Evolutionary conservation across 1,140 invertebrate genomes (phyloP).

Genomic region (Leguminivora glycinivorella): DNA sequence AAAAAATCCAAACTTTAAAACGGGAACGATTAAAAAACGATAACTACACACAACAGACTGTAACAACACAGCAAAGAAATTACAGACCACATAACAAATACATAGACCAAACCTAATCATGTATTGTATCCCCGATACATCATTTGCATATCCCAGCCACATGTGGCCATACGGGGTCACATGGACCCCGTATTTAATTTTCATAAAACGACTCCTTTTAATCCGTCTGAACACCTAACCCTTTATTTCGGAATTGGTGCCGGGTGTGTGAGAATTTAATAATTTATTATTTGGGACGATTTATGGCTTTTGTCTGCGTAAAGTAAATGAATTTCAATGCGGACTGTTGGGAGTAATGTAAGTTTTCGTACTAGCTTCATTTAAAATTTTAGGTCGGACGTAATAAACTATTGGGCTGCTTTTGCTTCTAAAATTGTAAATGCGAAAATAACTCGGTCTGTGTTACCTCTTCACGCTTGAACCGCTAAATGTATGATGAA

Average conservation of each 20-base stretch:
- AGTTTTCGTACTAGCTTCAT: not conserved
- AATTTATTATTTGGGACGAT: conserved; percentile 26
- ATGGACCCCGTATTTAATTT: conserved; percentile 75
- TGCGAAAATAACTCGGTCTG: too few species aligned
- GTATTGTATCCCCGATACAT: conserved; percentile 59
- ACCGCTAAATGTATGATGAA: too few species aligned
- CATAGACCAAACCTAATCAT: conserved; percentile 40
- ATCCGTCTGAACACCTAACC: conserved; percentile 69
- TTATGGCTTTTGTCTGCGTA: conserved; percentile 26
- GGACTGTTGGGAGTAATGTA: conserved; percentile 10
- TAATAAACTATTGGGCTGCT: too few species aligned
- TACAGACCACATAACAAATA: conserved; percentile 12
- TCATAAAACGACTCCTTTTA: conserved; percentile 74
- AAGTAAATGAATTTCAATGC: conserved; percentile 26
- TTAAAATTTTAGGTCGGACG: not conserved
- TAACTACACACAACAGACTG: too few species aligned
- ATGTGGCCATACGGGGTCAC: conserved; percentile 72
- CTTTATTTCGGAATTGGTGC: conserved; percentile 66
- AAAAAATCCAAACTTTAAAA: too few species aligned
- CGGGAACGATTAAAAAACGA: too few species aligned
- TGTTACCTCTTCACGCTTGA: too few species aligned
- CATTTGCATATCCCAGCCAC: conserved; percentile 76
- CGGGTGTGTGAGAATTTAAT: conserved; percentile 35
- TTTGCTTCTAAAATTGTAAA: too few species aligned
- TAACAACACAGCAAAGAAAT: not conserved